Conservation (phyloP, 2,888 invertebrate genomes). For the Brenthis hecate region DNA sequence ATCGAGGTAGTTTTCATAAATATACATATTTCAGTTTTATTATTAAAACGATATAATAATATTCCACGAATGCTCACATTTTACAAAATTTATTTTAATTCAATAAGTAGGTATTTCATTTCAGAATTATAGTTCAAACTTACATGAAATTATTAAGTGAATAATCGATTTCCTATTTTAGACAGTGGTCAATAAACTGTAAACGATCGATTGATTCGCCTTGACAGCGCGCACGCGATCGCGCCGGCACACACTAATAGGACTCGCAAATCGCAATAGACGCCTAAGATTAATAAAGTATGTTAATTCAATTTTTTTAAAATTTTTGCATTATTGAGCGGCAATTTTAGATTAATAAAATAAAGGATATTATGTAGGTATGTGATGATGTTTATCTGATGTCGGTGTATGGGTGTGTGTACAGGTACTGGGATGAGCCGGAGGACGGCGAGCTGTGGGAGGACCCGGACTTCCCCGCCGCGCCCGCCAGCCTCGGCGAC, state of each 20-base stretch:
- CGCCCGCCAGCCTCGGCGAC: slow-evolving; percentile 78
- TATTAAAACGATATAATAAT: too few species aligned
- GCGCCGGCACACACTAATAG: too few species aligned
- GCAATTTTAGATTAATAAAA: slow-evolving; percentile 35
- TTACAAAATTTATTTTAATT: too few species aligned
- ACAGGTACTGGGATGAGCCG: slow-evolving; percentile 74
- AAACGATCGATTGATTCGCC: slow-evolving; percentile 16
- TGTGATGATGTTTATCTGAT: neutral
- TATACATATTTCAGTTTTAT: too few species aligned
- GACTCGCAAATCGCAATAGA: too few species aligned
- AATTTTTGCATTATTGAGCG: neutral
- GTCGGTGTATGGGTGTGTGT: neutral
- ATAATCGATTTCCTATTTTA: slow-evolving; percentile 14
- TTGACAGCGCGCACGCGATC: slow-evolving; percentile 8
- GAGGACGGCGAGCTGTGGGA: slow-evolving; percentile 73
- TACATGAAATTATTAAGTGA: slow-evolving; percentile 1
- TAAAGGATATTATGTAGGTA: neutral
- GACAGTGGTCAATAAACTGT: slow-evolving; percentile 20
- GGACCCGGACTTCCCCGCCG: slow-evolving; percentile 84
- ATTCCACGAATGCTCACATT: too few species aligned
- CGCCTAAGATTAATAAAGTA: too few species aligned
- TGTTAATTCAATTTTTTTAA: too few species aligned
- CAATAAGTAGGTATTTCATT: neutral
- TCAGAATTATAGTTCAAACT: neutral
- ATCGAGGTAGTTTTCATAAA: too few species aligned